phyloP scores from a whole-genome alignment of 2,113 vertebrate species.

The Pimephales promelas region DNA sequence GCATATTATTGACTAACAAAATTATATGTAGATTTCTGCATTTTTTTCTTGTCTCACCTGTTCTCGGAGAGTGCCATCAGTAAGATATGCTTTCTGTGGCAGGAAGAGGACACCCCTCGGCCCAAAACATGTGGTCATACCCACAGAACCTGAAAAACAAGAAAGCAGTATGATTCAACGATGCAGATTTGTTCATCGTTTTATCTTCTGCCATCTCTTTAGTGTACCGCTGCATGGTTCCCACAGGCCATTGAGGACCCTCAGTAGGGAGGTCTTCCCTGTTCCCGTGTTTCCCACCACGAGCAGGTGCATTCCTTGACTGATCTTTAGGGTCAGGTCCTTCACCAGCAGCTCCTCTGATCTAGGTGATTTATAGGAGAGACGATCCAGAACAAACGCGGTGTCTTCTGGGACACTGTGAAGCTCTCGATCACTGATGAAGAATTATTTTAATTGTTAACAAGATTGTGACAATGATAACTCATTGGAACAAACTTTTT shows the following conservation, averaged over 20 bases:
- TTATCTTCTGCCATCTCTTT: neutral
- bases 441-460: neutral
- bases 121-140: slow-evolving; percentile 88
- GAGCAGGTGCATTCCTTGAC: slow-evolving; percentile 83
- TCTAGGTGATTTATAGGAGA: slow-evolving; percentile 82
- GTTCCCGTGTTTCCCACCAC: slow-evolving; percentile 94
- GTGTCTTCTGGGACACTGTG: slow-evolving; percentile 70
- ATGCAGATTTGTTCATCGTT: neutral
- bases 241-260: slow-evolving; percentile 91
- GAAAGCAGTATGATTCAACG: neutral
- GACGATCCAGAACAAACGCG: slow-evolving; percentile 83
- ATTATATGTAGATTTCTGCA: neutral
- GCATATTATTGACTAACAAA: neutral
- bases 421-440: slow-evolving; percentile 66
- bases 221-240: slow-evolving; percentile 80
- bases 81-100: slow-evolving; percentile 93
- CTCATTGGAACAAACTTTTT: too few species aligned
- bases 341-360: slow-evolving; percentile 86
- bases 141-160: slow-evolving; percentile 79
- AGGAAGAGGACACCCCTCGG: slow-evolving; percentile 93
- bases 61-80: slow-evolving; percentile 91
- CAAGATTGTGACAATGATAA: neutral
- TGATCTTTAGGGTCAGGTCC: slow-evolving; percentile 86
- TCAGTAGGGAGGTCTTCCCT: slow-evolving; percentile 91
- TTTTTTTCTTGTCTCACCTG: slow-evolving; percentile 76